These are phyloP conservation scores for Cheilosia variabilis DNA, from an alignment of 2,888 invertebrate genomes.

Conservation along the genomic window DNA sequence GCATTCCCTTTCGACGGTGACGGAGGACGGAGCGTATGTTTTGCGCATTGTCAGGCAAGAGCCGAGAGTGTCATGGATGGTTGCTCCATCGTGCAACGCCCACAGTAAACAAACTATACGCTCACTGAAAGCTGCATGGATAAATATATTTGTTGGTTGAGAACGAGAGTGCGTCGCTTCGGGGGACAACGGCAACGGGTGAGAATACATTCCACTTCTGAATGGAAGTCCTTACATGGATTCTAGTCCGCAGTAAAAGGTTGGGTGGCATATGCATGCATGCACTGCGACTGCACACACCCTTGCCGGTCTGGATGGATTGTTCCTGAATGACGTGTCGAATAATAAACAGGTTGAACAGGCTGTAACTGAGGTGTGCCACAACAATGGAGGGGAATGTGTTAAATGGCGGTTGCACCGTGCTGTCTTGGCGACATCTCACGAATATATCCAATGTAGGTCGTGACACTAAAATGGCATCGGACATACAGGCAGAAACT, in stretches of 20 bases:
- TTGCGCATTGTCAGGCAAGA: constrained; percentile 64
- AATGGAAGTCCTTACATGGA: constrained; percentile 72
- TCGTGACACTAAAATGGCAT: constrained; percentile 75
- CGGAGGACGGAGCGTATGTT: constrained; percentile 65
- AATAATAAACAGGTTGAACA: constrained; percentile 72
- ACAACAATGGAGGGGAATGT: constrained; percentile 71
- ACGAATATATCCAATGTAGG: constrained; percentile 72
- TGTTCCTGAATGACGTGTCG: constrained; percentile 69
- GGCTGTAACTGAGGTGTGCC: constrained; percentile 63
- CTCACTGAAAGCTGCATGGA: constrained; percentile 23
- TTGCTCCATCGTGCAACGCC: constrained; percentile 68
- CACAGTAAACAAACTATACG: constrained; percentile 62
- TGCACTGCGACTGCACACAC: constrained; percentile 4
- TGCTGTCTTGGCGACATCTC: constrained; percentile 68
- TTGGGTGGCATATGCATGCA: constrained; percentile 7
- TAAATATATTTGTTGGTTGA: background rate
- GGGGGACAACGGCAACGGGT: constrained; percentile 8
- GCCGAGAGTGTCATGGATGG: constrained; percentile 65
- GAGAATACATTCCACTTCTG: constrained; percentile 61
- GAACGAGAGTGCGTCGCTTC: no score
- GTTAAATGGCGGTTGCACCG: constrained; percentile 63
- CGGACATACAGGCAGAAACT: constrained; percentile 74
- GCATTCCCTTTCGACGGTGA: constrained; percentile 67
- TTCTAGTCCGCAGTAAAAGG: constrained; percentile 35
- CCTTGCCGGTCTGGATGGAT: constrained; percentile 42